These are phyloP conservation scores for Poeciliopsis occidentalis DNA, from an alignment of 2,113 vertebrate species.

Conservation along the genomic window DNA sequence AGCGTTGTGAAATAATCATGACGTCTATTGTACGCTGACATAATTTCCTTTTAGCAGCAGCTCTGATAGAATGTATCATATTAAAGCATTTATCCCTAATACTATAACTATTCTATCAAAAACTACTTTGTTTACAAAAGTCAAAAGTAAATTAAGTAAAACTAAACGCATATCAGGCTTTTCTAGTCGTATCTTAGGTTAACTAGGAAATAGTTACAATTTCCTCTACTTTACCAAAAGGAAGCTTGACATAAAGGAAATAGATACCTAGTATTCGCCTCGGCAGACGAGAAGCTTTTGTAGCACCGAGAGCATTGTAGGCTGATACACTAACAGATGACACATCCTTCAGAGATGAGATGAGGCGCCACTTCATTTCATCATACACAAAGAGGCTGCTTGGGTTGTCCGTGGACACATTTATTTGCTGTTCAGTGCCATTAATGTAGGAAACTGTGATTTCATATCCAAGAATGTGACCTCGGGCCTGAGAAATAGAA, in stretches of 20 bases:
- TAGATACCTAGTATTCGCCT: slow-evolving; percentile 51
- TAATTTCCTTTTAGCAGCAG: too few species aligned
- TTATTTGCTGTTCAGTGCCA: neutral
- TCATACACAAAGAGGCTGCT: slow-evolving; percentile 7
- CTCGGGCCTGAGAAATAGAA: slow-evolving; percentile 57
- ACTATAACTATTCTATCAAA: too few species aligned
- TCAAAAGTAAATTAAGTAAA: neutral
- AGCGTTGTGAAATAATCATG: neutral
- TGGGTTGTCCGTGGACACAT: slow-evolving; percentile 21
- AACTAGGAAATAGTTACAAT: too few species aligned
- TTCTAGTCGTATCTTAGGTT: neutral
- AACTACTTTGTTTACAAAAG: too few species aligned
- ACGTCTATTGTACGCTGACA: too few species aligned
- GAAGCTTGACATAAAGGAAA: neutral
- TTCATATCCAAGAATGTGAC: slow-evolving; percentile 62
- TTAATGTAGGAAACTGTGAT: slow-evolving; percentile 41
- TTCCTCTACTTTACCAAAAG: neutral
- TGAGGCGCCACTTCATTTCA: slow-evolving; percentile 32
- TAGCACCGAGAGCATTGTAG: slow-evolving; percentile 56
- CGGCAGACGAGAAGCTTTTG: slow-evolving; percentile 49
- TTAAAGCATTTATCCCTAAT: too few species aligned
- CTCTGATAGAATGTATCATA: too few species aligned
- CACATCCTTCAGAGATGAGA: slow-evolving; percentile 27
- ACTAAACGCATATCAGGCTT: too few species aligned
- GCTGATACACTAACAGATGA: slow-evolving; percentile 58